phyloP scores from a whole-genome alignment of 2,888 invertebrate species.

The Aromia moschata region DNA sequence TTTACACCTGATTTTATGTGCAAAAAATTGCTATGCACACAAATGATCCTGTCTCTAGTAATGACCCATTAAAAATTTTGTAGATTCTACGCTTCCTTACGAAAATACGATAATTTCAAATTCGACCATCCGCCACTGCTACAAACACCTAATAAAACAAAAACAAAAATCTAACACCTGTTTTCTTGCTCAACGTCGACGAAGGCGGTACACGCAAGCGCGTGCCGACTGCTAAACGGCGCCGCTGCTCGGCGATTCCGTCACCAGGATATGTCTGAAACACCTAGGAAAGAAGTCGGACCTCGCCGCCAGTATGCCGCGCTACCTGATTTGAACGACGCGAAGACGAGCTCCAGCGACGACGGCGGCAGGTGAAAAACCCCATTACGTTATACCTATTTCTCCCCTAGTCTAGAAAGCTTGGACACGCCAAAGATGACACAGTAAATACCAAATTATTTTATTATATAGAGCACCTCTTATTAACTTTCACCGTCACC shows the following conservation, averaged over 20 bases:
- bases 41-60: too few relatives aligned
- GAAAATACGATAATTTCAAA: too few relatives aligned
- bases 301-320: conserved; percentile 26
- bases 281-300: conserved; percentile 17
- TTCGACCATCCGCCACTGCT: too few relatives aligned
- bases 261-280: conserved; percentile 32
- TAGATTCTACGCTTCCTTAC: too few relatives aligned
- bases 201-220: conserved; percentile 42
- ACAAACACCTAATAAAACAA: too few relatives aligned
- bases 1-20: too few relatives aligned
- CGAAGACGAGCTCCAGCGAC: conserved; percentile 29
- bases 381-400: conserved; percentile 10
- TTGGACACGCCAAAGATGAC: conserved; percentile 44
- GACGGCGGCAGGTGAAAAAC: conserved; percentile 41
- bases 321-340: conserved; percentile 11
- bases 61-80: too few relatives aligned
- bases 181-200: conserved; percentile 32
- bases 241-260: conserved; percentile 27
- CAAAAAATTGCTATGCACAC: too few relatives aligned
- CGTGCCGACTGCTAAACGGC: conserved; percentile 32
- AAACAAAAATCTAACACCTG: too few relatives aligned
- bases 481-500: conserved; percentile 1
- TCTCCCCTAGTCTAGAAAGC: conserved; percentile 24
- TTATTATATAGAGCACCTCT: conserved; percentile 20
- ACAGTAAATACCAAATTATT: conserved; percentile 46